Conservation (phyloP, 2,113 vertebrate species). For the Pipra filicauda region DNA sequence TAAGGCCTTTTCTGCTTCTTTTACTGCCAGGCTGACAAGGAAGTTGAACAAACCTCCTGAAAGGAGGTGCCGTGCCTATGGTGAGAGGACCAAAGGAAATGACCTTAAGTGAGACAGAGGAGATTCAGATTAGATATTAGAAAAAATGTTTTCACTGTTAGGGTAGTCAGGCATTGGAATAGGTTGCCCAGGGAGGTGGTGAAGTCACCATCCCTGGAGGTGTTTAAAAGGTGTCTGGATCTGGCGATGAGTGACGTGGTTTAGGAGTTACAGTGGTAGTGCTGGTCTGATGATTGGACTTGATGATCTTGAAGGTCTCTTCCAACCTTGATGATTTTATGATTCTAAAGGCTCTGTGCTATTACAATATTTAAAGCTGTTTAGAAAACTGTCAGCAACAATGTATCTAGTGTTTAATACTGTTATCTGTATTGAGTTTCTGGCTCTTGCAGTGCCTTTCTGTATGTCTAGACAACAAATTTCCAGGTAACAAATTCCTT, state of each 20-base stretch:
- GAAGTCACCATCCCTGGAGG: not conserved
- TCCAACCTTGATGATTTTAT: not conserved
- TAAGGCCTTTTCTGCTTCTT: not conserved
- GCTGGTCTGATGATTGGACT: not conserved
- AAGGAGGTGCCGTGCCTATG: not conserved
- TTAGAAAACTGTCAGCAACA: not conserved
- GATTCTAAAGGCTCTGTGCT: not conserved
- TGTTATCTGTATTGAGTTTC: not conserved
- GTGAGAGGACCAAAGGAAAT: not conserved
- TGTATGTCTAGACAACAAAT: not conserved
- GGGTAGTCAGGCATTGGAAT: not conserved
- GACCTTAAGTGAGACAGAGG: not conserved
- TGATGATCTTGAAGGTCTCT: not conserved
- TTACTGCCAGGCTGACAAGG: accelerated
- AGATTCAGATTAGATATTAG: not conserved
- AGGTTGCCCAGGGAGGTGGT: not conserved
- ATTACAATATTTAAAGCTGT: not conserved
- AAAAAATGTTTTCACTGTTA: not conserved
- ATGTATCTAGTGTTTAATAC: not conserved
- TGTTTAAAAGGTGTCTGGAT: not conserved
- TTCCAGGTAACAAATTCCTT: not conserved
- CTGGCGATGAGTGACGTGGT: not conserved
- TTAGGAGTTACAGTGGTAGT: not conserved
- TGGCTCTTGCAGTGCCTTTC: not conserved
- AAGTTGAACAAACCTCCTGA: not conserved